Evolutionary conservation across 64 coral and sea anemone species (phyloP).

Genomic region (Pocillopora verrucosa): DNA sequence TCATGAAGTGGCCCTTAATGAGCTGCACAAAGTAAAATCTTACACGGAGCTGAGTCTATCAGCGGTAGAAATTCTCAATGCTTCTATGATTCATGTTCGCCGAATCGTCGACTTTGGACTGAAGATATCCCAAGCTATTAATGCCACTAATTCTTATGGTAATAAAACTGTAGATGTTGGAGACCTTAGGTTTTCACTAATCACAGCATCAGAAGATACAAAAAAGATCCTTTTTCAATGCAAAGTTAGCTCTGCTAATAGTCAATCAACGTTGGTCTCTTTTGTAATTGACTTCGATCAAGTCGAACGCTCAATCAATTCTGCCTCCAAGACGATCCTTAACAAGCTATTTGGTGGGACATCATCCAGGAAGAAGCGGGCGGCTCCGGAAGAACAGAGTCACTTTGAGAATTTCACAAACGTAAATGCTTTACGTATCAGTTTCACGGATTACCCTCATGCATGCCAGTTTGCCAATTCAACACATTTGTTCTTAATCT

Average conservation of each 20-base stretch:
- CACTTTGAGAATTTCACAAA: not conserved
- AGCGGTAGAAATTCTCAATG: constrained; percentile 22
- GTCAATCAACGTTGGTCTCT: not conserved
- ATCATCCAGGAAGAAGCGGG: not conserved
- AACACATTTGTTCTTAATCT: not conserved
- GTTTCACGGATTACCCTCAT: constrained; percentile 3
- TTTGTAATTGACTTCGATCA: constrained; percentile 23
- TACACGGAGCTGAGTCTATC: not conserved
- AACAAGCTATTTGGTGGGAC: not conserved
- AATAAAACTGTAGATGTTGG: not conserved
- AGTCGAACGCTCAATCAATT: constrained; percentile 13
- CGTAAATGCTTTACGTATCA: not conserved
- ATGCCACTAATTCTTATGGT: not conserved
- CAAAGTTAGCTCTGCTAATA: not conserved
- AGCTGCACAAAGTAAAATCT: constrained; percentile 2
- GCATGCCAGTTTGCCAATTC: constrained; percentile 15
- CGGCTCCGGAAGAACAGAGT: not conserved
- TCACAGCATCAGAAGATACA: not conserved
- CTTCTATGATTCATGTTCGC: constrained; percentile 11
- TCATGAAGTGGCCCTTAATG: not conserved
- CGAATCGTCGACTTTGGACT: constrained; percentile 7
- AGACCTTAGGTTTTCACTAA: not conserved
- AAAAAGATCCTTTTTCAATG: not conserved
- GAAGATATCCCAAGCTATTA: constrained; percentile 6
- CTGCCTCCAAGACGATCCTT: not conserved